Evolutionary conservation across 2,113 vertebrate genomes (phyloP).

Genomic region (Lepisosteus osseus): DNA sequence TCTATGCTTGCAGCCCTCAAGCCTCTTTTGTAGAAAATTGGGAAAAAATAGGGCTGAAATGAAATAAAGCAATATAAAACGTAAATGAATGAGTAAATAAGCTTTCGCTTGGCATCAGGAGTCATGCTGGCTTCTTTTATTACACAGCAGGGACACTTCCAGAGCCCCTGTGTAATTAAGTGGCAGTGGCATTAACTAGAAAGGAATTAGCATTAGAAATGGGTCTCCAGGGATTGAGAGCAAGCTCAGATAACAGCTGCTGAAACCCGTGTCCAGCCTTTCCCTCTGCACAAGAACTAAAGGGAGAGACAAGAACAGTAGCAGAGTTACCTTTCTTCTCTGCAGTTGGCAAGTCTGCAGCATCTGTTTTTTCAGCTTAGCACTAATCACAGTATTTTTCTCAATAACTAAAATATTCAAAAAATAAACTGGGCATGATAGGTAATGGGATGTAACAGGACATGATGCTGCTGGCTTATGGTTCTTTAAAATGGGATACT

Average conservation of each 20-base stretch:
- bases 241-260: constrained; percentile 24
- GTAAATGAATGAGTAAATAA: constrained; percentile 12
- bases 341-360: too few relatives aligned
- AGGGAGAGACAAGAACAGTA: too few relatives aligned
- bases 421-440: too few relatives aligned
- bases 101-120: not conserved
- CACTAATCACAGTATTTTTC: too few relatives aligned
- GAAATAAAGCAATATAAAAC: not conserved
- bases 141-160: constrained; percentile 28
- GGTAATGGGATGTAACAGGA: too few relatives aligned
- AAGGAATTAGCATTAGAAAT: constrained; percentile 24
- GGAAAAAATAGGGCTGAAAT: constrained; percentile 8
- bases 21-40: not conserved
- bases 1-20: too few relatives aligned
- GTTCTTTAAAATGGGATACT: too few relatives aligned
- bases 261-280: not conserved
- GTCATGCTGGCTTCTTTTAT: constrained; percentile 5
- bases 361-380: too few relatives aligned
- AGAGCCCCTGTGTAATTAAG: constrained; percentile 43
- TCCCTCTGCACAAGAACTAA: not conserved
- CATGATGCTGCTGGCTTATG: too few relatives aligned
- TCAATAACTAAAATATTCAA: too few relatives aligned
- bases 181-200: constrained; percentile 30
- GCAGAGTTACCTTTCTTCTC: too few relatives aligned
- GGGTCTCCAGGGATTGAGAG: constrained; percentile 30